Base-by-base conservation (phyloP, 2,113 vertebrate species). In the Ptilonorhynchus violaceus region DNA sequence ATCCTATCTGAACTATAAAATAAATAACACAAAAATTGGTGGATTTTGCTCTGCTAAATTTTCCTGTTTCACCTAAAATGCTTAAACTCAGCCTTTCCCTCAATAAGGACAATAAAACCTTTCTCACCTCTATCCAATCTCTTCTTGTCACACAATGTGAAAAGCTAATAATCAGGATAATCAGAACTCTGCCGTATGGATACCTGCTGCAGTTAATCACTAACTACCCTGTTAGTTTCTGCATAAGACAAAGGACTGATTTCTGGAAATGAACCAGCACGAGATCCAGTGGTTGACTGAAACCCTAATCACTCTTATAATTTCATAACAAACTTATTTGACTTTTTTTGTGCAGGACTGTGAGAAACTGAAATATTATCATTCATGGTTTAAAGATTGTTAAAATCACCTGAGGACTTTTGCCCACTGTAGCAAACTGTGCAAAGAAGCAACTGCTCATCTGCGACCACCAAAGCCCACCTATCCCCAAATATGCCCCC, bases 261-360 rank as follows among this genome's bases (percentile, higher is more conserved):
- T 73, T 60, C 4, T 73, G 53, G 24, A 35, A 79, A 64, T 7
- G 7, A 39, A 64, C 39, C 21, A 31, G 5, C 22, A 52, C 22
- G 44, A 72, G 20, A 52, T 8, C 3, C 10, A 33, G 25, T 19
- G 42, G 55, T 6, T 85, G 55, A 75, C 23, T 89, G 68, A 91
- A 67, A 6, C 10, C 2, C 7, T 59, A 53, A 60, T 35, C 33
- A 70, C 4, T 12, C 33, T 46, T 39, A 62, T 28, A 0, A 0
- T 69, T 70, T 85, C 13, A 12, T 69, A 70, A n/a, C 8, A 42
- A 84, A 81, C 17, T 39, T 35, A 64, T 39, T 70, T 52, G 12
- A 30, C 11, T 28, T 19, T 67, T 67, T 39, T 81, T 21, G 8
- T 55, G 11, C 12, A 55, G 27, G 15, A 77, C 33, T 44, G 17